Percentiles rank a stretch among this genome's conserved stretches.
Evolutionary conservation across 2,888 invertebrate species (phyloP).

Genomic region (Glyphotaelius pellucidus): DNA sequence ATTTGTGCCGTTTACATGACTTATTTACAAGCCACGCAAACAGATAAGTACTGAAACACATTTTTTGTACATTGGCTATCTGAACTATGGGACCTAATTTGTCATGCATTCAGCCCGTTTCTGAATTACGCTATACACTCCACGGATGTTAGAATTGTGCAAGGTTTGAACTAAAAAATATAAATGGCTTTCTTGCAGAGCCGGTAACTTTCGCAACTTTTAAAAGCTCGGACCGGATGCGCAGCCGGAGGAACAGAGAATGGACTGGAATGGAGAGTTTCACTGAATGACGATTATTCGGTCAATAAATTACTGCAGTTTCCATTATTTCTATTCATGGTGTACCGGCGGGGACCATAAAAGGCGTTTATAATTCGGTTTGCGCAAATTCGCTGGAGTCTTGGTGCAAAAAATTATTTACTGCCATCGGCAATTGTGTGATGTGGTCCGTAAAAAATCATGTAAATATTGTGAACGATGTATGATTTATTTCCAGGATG

Average conservation of each 20-base stretch:
- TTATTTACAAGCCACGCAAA: neutral
- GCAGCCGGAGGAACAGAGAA: neutral
- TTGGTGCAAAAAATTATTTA: conserved; percentile 9
- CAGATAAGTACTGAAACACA: neutral
- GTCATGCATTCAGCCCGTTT: neutral
- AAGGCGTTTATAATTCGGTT: conserved; percentile 41
- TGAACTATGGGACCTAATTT: neutral
- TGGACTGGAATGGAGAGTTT: neutral
- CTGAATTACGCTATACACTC: neutral
- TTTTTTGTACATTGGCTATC: neutral
- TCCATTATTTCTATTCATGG: conserved; percentile 28
- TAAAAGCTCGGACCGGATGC: conserved; percentile 47
- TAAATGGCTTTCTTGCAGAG: neutral
- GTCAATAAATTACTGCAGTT: conserved; percentile 43
- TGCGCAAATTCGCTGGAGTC: conserved; percentile 32
- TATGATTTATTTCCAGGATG: conserved; percentile 35
- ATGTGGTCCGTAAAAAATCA: conserved; percentile 14
- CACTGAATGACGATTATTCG: conserved; percentile 44
- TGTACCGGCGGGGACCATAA: conserved; percentile 5
- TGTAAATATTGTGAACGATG: conserved; percentile 49
- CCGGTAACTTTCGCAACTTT: conserved; percentile 2
- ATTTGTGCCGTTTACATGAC: neutral
- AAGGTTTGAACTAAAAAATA: neutral
- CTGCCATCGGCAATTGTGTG: conserved; percentile 8
- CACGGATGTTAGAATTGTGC: neutral